Conservation (phyloP, 2,113 vertebrate species). For the Pampusana beccarii region DNA sequence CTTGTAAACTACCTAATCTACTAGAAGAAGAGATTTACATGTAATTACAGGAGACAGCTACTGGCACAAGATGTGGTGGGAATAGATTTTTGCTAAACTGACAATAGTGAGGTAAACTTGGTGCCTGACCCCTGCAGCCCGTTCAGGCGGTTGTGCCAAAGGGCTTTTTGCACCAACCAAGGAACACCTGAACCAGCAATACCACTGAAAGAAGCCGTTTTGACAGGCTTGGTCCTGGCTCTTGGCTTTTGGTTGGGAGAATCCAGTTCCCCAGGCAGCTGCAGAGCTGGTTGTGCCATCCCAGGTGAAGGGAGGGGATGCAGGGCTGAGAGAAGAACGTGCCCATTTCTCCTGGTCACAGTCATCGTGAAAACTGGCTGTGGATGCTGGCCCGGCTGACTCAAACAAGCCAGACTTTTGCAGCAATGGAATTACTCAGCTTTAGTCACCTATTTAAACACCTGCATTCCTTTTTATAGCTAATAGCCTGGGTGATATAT, state of each 20-base stretch:
- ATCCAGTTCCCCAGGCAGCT: background rate
- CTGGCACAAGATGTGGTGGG: background rate
- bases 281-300: background rate
- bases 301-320: background rate
- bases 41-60: background rate
- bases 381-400: background rate
- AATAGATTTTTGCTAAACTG: background rate
- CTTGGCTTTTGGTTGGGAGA: background rate
- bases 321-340: accelerated
- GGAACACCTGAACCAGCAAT: background rate
- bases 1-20: background rate
- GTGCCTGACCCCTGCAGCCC: background rate
- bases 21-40: background rate
- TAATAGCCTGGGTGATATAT: background rate
- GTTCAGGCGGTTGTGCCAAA: background rate
- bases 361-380: background rate
- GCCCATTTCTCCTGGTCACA: background rate
- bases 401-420: background rate
- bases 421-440: background rate
- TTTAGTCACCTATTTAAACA: background rate
- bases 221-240: background rate
- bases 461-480: background rate
- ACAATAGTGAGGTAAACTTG: background rate
- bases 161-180: background rate
- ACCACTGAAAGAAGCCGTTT: background rate